A percentile compares a stretch with the other conserved stretches of the same genome.
Conservation (phyloP, 1,140 invertebrate species). For the Cecropterus lyciades region DNA sequence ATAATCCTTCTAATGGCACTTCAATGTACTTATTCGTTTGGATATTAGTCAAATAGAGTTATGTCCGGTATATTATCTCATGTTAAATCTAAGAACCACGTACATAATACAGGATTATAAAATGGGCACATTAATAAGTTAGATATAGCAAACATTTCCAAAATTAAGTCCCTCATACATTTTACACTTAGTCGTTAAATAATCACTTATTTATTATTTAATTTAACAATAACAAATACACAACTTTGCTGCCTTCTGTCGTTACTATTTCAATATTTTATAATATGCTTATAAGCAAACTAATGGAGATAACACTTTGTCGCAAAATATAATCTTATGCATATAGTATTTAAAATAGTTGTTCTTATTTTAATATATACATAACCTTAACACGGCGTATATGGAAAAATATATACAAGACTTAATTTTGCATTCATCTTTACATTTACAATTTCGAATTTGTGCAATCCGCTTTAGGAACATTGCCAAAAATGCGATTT, state of each 20-base stretch:
- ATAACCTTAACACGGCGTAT: not conserved
- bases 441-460: not conserved
- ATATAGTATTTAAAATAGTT: not conserved
- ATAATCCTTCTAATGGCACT: conserved; percentile 61
- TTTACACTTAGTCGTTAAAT: too few species aligned
- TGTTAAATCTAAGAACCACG: not conserved
- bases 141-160: too few species aligned
- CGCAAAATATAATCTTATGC: conserved; percentile 1
- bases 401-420: conserved; percentile 2
- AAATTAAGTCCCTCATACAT: too few species aligned
- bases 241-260: not conserved
- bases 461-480: not conserved
- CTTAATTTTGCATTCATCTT: conserved; percentile 5
- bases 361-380: conserved; percentile 7
- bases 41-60: conserved; percentile 16
- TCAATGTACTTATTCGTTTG: conserved; percentile 62
- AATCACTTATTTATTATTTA: not conserved
- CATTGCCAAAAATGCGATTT: not conserved
- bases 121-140: not conserved
- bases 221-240: not conserved
- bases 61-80: not conserved
- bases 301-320: not conserved
- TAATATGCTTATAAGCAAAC: not conserved
- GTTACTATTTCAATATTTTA: not conserved
- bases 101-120: not conserved